Evolutionary conservation across 64 coral and sea anemone genomes (phyloP), one percentile per base, ranked within the genome.

Genomic region (Catalaphyllia jardinei): DNA sequence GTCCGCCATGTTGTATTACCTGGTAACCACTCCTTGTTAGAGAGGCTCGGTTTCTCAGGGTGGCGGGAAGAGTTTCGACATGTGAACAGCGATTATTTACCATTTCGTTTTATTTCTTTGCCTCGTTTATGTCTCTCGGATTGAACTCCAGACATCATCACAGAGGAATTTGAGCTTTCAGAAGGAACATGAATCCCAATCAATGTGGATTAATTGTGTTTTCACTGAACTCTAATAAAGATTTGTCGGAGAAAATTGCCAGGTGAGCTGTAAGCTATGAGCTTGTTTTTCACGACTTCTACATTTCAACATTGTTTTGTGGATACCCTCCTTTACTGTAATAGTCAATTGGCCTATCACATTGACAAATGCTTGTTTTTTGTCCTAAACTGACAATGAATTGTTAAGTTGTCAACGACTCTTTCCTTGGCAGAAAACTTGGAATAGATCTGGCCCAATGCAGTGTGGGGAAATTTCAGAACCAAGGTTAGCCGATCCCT

Each of bases 221-320:
- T 93, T 80, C 97, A 9, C 78, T 99, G 9, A 99, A 93, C 82
- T 91, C 90, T 39, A 94, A 92, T 13, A 90, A 90, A 83, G 97
- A 95, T 62, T 55, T 99, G 62, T 94, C 97, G 10, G 83, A 83
- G 14, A 95, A 95, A 71, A 99, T 99, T 31, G 97, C 97, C 51
- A 99, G 97, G 97, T 99, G 63, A 85, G 83, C 24, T 8, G 22
- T 35, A 35, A 11, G 20, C 10, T n/a, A 13, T 10, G 18, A 54
- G 8, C 22, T 57, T 15, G 4, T 16, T 33, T 27, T 88, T 49
- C 4, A 35, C n/a, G n/a, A 16, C 71, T 50, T 49, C n/a, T 79
- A 59, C 15, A 35, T 7, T n/a, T 76, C 54, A 57, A 16, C 78
- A 17, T 52, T 29, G 30, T 77, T 78, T 75, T 29, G 30, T 39